These are phyloP conservation scores for Threskiornis aethiopicus DNA, from an alignment of 2,797 vertebrate genomes.

Conservation along the genomic window DNA sequence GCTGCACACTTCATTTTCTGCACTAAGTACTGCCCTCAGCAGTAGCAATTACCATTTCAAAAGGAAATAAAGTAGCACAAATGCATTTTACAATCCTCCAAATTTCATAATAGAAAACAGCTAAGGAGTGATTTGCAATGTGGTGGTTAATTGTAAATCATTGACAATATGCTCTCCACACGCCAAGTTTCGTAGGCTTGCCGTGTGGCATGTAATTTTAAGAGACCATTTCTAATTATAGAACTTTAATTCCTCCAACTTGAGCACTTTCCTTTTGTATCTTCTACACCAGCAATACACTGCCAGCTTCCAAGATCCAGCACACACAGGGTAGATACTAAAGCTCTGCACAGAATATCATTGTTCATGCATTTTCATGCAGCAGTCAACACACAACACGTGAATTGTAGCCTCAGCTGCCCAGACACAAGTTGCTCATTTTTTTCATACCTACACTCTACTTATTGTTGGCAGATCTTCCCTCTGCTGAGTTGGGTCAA, in stretches of 20 bases:
- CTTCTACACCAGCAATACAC: background rate
- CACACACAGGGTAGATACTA: background rate
- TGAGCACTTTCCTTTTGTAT: background rate
- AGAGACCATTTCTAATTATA: constrained; percentile 12
- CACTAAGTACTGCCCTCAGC: constrained; percentile 59
- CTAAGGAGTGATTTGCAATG: constrained; percentile 37
- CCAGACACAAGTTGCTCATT: background rate
- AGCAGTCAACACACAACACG: background rate
- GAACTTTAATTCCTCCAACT: constrained; percentile 13
- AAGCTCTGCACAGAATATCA: background rate
- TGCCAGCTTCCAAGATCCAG: background rate
- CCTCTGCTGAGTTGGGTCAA: background rate
- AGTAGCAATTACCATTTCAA: constrained; percentile 64
- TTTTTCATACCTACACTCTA: background rate
- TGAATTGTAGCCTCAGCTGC: background rate
- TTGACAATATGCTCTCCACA: background rate
- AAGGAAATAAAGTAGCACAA: constrained; percentile 64
- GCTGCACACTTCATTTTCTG: constrained; percentile 56
- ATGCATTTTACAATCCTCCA: constrained; percentile 44
- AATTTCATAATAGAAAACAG: constrained; percentile 51
- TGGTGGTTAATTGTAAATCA: constrained; percentile 50
- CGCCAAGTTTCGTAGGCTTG: background rate
- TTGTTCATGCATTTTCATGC: background rate
- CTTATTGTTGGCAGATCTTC: background rate
- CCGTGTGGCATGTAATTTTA: background rate